Evolutionary conservation across 2,113 vertebrate species (phyloP).

Genomic region (Pseudonaja textilis): DNA sequence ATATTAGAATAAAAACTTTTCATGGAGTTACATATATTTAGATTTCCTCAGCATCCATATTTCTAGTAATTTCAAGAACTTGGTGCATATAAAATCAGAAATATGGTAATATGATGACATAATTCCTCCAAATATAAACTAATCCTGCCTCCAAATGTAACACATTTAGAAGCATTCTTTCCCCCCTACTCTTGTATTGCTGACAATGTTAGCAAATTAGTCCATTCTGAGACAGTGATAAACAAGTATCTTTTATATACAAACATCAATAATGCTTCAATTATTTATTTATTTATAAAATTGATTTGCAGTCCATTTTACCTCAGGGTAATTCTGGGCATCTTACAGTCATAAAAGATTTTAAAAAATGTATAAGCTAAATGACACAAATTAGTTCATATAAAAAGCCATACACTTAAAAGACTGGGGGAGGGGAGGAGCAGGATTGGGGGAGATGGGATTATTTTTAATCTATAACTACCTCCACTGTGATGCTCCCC

Average conservation of each 20-base stretch:
- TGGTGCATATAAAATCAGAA: not conserved
- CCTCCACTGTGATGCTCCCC: not conserved
- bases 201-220: not conserved
- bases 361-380: not conserved
- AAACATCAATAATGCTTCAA: not conserved
- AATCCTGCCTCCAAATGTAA: not conserved
- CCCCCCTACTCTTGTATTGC: not conserved
- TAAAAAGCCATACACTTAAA: not conserved
- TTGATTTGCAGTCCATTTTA: not conserved
- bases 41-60: not conserved
- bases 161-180: not conserved
- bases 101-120: not conserved
- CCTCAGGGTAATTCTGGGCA: not conserved
- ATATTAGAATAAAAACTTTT: constrained; percentile 8
- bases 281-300: not conserved
- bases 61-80: constrained; percentile 5
- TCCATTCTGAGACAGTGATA: not conserved
- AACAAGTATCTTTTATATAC: not conserved
- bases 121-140: not conserved
- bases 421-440: not conserved
- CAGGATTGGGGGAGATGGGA: not conserved
- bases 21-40: not conserved
- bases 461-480: not conserved
- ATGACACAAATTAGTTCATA: not conserved
- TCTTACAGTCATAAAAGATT: not conserved